Evolutionary conservation across 2,113 vertebrate genomes (phyloP), one percentile per base, ranked within the genome.

Genomic region (Trachemys scripta): DNA sequence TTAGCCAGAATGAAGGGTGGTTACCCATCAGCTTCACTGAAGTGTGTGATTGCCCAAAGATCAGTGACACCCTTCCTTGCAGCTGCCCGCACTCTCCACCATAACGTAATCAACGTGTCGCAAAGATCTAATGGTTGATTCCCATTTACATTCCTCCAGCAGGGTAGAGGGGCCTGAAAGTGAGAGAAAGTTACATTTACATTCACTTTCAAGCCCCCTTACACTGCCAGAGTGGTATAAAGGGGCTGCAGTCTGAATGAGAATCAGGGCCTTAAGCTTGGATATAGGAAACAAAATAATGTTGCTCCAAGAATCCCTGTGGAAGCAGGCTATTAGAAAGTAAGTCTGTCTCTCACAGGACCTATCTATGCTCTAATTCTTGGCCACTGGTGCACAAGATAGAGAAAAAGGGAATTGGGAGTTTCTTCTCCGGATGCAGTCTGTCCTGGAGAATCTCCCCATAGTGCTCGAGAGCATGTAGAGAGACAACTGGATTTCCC

Each of bases 51-150:
- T 59, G 54, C 24, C 80, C n/a, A 8, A 25, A 57, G 62, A 51
- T 54, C 20, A 76, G 20, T 65, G 42, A 1, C 45, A 84, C 11
- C 10, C 42, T 86, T 0, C 0, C 29, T 11, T 2, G 89, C 22
- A 13, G 35, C 35, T 38, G 35, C 14, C 65, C 65, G 17, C 24
- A 14, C 20, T 45, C 24, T 45, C 24, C 42, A 27, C 11, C 42
- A 27, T 27, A 8, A 42, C 11, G 24, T 25, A 10, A 25, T 42
- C 24, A 47, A 76, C 38, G 1, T 76, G 42, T 45, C n/a, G 12
- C 22, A 75, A 20, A 42, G 38, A 42, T 42, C n/a, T 42, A 42
- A 75, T 2, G 38, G 72, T 24, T 75, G n/a, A 24, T 75, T 75
- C 72, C 24, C 72, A 75, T 75, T 24, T 38, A 75, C 22, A 75